A percentile compares a stretch with the other conserved stretches of the same genome.
Evolutionary conservation across 2,888 invertebrate species (phyloP).

Genomic region (Silvanus unidentatus): DNA sequence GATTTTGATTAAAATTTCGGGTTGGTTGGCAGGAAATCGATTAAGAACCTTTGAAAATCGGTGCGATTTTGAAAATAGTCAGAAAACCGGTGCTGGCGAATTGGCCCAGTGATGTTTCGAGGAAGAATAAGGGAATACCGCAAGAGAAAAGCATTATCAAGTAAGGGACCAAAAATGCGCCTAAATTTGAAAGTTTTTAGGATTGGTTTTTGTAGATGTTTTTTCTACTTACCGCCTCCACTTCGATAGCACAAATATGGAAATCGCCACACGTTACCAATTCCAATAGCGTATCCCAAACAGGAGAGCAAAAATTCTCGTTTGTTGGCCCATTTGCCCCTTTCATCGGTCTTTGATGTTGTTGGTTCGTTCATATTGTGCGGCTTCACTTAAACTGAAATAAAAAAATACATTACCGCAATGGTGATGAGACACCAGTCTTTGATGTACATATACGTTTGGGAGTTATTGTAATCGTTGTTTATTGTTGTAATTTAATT

Average conservation of each 20-base stretch:
- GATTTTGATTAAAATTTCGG: no score
- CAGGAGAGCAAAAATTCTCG: constrained; percentile 75
- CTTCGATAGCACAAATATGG: constrained; percentile 82
- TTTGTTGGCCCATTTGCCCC: constrained; percentile 69
- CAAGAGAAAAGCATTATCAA: constrained; percentile 72
- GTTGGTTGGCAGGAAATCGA: no score
- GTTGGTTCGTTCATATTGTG: background rate
- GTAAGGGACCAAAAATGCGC: constrained; percentile 85
- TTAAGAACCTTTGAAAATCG: constrained; percentile 82
- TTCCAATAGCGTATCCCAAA: constrained; percentile 78
- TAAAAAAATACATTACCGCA: no score
- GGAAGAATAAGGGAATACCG: constrained; percentile 81
- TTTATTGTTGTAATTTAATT: no score
- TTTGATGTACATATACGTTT: no score
- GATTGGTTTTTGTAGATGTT: constrained; percentile 2
- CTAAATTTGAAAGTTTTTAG: constrained; percentile 41
- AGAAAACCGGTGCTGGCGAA: constrained; percentile 78
- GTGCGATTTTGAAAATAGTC: constrained; percentile 72
- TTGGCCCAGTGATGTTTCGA: constrained; percentile 83
- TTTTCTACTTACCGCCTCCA: constrained; percentile 63
- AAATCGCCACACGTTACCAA: constrained; percentile 83
- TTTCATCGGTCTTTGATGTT: constrained; percentile 27
- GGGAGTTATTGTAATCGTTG: no score
- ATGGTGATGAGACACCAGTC: no score
- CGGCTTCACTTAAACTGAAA: no score